Evolutionary conservation across 2,113 vertebrate genomes (phyloP).

Genomic region (Rhinogobius similis): DNA sequence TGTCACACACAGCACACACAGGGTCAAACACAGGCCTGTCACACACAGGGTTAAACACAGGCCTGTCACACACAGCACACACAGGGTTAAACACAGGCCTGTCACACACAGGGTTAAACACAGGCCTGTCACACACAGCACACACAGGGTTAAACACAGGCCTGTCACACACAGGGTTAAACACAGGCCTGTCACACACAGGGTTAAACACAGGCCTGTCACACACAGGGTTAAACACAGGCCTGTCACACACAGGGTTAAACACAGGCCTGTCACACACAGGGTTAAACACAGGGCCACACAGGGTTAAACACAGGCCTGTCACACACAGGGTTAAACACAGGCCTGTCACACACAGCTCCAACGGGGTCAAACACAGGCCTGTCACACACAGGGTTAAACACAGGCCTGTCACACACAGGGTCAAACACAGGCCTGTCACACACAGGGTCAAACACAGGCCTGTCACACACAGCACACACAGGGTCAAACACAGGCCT

Average conservation of each 20-base stretch:
- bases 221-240: too few species aligned
- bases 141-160: background rate
- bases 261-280: background rate
- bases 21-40: background rate
- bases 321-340: background rate
- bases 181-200: too few species aligned
- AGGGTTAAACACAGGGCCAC: background rate
- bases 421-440: background rate
- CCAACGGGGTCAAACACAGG: constrained; percentile 82
- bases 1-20: constrained; percentile 42
- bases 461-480: constrained; percentile 74
- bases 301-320: constrained; percentile 93
- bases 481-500: constrained; percentile 83
- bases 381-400: constrained; percentile 76
- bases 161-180: background rate
- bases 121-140: constrained; percentile 81
- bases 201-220: constrained; percentile 93
- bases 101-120: constrained; percentile 36
- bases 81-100: background rate
- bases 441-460: constrained; percentile 69
- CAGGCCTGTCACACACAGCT: background rate
- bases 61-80: constrained; percentile 74
- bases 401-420: too few species aligned
- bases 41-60: constrained; percentile 69
- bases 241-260: too few species aligned